Percentiles rank a stretch among this genome's conserved stretches.
Conservation (phyloP, 2,888 invertebrate genomes). For the Alloplasta piceator region DNA sequence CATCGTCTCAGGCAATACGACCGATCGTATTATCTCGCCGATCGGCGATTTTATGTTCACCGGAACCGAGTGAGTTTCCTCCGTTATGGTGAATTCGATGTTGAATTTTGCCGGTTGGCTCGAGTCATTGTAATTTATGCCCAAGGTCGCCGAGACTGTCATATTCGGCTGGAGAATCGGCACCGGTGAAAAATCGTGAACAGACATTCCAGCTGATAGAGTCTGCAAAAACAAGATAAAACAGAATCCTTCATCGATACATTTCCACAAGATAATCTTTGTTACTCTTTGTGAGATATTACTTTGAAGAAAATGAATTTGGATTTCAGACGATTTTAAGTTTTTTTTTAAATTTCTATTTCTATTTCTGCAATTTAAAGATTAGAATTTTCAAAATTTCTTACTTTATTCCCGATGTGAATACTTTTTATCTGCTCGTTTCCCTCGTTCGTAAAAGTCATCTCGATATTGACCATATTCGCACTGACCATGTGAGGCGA, state of each 20-base stretch:
- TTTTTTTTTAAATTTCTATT: no score
- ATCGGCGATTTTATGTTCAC: conserved; percentile 91
- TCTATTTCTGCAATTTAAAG: no score
- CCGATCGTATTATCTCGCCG: conserved; percentile 94
- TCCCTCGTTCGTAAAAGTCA: conserved; percentile 90
- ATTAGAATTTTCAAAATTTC: conserved; percentile 44
- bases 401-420: conserved; percentile 89
- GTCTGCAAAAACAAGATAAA: conserved; percentile 82
- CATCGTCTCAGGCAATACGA: conserved; percentile 88
- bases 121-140: conserved; percentile 96
- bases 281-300: no score
- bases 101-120: conserved; percentile 94
- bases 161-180: conserved; percentile 87
- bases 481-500: conserved; percentile 92
- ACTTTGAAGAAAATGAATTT: no score
- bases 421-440: conserved; percentile 88
- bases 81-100: conserved; percentile 85
- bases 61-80: conserved; percentile 75
- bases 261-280: not conserved
- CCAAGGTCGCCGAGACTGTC: conserved; percentile 88
- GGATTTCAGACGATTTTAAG: no score
- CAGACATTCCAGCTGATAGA: conserved; percentile 88
- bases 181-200: conserved; percentile 91
- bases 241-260: not conserved
- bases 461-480: conserved; percentile 92